These are phyloP conservation scores for Malurus leucopterus DNA, from an alignment of 2,797 vertebrate genomes.

Conservation along the genomic window DNA sequence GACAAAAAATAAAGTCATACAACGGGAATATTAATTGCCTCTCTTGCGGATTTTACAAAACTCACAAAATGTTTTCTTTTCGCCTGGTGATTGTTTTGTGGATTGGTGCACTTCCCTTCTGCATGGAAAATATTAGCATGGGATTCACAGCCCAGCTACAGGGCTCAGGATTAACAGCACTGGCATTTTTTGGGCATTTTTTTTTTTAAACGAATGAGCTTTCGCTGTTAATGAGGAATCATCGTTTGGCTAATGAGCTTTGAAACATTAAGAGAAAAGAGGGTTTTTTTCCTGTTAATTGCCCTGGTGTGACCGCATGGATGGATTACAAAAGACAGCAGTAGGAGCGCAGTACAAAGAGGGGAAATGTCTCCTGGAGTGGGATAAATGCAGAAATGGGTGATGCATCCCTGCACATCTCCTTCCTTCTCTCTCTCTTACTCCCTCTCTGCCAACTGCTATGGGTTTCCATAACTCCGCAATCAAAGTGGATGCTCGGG, in stretches of 20 bases:
- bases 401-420: constrained; percentile 66
- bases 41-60: constrained; percentile 83
- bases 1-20: constrained; percentile 88
- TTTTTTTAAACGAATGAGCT: constrained; percentile 78
- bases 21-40: constrained; percentile 79
- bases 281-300: constrained; percentile 84
- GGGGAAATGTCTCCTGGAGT: constrained; percentile 68
- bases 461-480: constrained; percentile 75
- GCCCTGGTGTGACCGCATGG: constrained; percentile 89
- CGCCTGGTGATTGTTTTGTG: constrained; percentile 31
- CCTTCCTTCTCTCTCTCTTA: constrained; percentile 51
- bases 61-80: constrained; percentile 67
- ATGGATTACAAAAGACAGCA: constrained; percentile 95
- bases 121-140: constrained; percentile 73
- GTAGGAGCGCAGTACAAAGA: constrained; percentile 69
- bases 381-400: constrained; percentile 75
- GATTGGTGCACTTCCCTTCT: constrained; percentile 68
- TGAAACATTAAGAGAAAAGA: constrained; percentile 88
- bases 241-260: constrained; percentile 96
- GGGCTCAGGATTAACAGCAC: constrained; percentile 72
- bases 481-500: constrained; percentile 75
- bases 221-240: constrained; percentile 83
- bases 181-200: constrained; percentile 91
- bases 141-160: constrained; percentile 78
- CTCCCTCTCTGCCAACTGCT: constrained; percentile 72